phyloP scores from a whole-genome alignment of 2,888 invertebrate species.

The Dryobota labecula region DNA sequence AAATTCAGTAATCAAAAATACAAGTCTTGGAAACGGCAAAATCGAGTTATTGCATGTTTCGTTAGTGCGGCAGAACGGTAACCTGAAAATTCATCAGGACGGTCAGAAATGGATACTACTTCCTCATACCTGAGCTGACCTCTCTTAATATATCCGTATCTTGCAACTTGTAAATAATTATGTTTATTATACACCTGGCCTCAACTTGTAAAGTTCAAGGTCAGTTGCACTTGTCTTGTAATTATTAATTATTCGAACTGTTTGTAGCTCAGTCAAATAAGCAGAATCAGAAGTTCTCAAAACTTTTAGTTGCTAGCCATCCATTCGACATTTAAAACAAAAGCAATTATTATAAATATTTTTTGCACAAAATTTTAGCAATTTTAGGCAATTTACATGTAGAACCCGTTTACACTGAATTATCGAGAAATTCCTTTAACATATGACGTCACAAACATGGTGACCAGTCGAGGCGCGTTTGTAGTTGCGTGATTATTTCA shows the following conservation, averaged over 20 bases:
- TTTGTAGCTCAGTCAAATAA: background rate
- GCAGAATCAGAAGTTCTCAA: background rate
- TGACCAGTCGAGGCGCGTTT: too few relatives aligned
- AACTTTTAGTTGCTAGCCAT: background rate
- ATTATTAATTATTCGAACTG: slow-evolving; percentile 7
- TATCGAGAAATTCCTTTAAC: too few relatives aligned
- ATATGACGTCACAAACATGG: too few relatives aligned
- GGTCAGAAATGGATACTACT: slow-evolving; percentile 4
- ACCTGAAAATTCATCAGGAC: background rate
- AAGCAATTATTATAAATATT: too few relatives aligned
- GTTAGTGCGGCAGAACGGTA: too few relatives aligned
- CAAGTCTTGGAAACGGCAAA: too few relatives aligned
- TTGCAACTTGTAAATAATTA: slow-evolving; percentile 21
- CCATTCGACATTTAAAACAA: background rate
- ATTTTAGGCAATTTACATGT: too few relatives aligned
- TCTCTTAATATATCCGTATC: slow-evolving; percentile 41
- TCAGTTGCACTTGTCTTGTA: slow-evolving; percentile 23
- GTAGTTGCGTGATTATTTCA: too few relatives aligned
- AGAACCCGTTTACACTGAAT: too few relatives aligned
- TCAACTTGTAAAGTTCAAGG: slow-evolving; percentile 38
- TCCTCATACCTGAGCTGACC: slow-evolving; percentile 39
- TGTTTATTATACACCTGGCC: slow-evolving; percentile 6
- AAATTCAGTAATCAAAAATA: too few relatives aligned
- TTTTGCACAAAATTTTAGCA: too few relatives aligned
- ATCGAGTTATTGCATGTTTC: too few relatives aligned